Conservation (phyloP, 2,888 invertebrate genomes). For the Lacanobia wlatinum region DNA sequence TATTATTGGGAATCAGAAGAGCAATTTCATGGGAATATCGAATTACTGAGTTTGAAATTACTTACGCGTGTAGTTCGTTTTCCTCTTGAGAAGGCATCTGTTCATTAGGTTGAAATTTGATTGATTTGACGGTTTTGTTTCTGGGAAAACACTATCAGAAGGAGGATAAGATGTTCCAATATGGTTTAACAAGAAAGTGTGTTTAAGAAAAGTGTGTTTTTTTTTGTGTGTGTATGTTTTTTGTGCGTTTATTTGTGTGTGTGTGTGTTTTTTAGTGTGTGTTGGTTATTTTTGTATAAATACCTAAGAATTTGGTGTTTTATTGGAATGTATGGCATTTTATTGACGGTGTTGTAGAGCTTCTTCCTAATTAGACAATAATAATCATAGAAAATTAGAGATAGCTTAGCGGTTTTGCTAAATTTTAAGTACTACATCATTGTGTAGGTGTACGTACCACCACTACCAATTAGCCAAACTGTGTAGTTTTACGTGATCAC, state of each 20-base stretch:
- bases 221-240: no score
- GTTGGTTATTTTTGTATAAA: background rate
- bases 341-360: background rate
- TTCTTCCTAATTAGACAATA: background rate
- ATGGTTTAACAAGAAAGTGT: background rate
- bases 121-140: conserved; percentile 11
- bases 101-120: background rate
- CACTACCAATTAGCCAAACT: no score
- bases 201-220: no score
- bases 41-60: conserved; percentile 46
- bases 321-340: background rate
- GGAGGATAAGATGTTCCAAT: background rate
- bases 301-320: background rate
- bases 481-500: no score
- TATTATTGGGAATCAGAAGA: conserved; percentile 11
- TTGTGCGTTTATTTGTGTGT: no score
- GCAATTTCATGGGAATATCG: conserved; percentile 45
- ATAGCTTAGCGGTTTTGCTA: no score
- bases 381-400: no score
- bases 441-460: no score
- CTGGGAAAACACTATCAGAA: conserved; percentile 12
- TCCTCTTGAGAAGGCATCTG: conserved; percentile 9
- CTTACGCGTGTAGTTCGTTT: conserved; percentile 15
- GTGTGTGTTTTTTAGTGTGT: no score
- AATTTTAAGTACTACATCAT: no score